Percentiles rank a stretch among this genome's conserved stretches.
Evolutionary conservation across 23 tunicate species (phyloP).

Genomic region (Phallusia fumigata): DNA sequence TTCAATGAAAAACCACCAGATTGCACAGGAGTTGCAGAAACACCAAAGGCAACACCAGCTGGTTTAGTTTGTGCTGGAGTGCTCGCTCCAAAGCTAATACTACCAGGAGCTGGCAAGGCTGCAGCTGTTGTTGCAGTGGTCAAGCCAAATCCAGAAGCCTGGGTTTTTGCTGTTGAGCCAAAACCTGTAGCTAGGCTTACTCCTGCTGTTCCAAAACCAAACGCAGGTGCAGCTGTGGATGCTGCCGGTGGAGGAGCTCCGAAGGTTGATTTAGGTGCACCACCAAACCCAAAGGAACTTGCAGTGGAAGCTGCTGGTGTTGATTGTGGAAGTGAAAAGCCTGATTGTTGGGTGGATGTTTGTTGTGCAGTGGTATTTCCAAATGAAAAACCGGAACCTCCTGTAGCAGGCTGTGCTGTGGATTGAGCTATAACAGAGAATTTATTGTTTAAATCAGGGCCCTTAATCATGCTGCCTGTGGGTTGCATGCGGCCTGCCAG

Average conservation of each 20-base stretch:
- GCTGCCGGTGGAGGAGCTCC: conserved; percentile 6
- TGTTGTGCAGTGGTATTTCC: neutral
- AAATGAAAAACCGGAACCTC: conserved; percentile 19
- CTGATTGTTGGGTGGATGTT: conserved; percentile 1
- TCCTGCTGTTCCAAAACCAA: conserved; percentile 12
- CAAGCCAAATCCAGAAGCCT: conserved; percentile 18
- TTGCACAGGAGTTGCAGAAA: neutral
- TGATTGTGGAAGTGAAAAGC: conserved; percentile 17
- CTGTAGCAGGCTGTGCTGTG: neutral
- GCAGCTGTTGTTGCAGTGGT: conserved; percentile 15
- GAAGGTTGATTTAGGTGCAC: neutral
- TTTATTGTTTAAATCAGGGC: too few relatives aligned
- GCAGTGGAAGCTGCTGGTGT: conserved; percentile 19
- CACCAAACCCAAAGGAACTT: conserved; percentile 29
- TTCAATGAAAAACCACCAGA: neutral
- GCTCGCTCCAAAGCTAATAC: neutral
- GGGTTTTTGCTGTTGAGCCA: conserved; percentile 15
- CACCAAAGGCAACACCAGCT: neutral
- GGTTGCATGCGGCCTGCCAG: too few relatives aligned
- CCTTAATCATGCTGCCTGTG: too few relatives aligned
- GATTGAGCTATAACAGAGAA: neutral
- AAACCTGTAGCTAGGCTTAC: neutral
- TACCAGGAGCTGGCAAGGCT: neutral
- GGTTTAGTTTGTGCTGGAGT: neutral
- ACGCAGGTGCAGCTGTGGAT: conserved; percentile 23